Conservation (phyloP, 2,888 invertebrate genomes). For the Mesoligia furuncula region DNA sequence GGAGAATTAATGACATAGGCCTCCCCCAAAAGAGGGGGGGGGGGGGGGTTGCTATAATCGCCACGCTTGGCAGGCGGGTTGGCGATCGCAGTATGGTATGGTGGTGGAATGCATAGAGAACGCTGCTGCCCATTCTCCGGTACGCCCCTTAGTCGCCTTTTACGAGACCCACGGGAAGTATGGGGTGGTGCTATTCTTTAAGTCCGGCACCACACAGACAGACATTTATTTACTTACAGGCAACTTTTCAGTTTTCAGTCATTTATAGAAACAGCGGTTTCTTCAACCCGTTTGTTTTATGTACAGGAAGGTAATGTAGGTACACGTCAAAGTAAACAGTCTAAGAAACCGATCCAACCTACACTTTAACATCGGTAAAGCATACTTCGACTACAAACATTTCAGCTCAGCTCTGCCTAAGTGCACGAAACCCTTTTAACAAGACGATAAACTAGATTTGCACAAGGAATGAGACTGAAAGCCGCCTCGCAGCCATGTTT, state of each 20-base stretch:
- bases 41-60: no score
- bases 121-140: no score
- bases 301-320: neutral
- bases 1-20: no score
- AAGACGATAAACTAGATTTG: slow-evolving; percentile 67
- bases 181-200: no score
- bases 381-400: slow-evolving; percentile 48
- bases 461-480: slow-evolving; percentile 64
- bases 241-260: neutral
- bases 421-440: slow-evolving; percentile 65
- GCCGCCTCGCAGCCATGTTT: slow-evolving; percentile 51
- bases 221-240: neutral
- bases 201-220: no score
- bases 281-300: neutral
- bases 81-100: no score
- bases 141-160: no score
- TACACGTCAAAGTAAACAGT: slow-evolving; percentile 19
- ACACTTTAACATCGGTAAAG: slow-evolving; percentile 17
- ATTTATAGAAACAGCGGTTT: neutral
- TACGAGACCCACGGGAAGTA: no score
- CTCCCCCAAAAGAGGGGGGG: no score
- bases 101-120: no score
- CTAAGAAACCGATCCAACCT: slow-evolving; percentile 14
- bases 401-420: slow-evolving; percentile 46
- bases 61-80: no score